Evolutionary conservation across 2,797 vertebrate species (phyloP).

Genomic region (Sciurus vulgaris): DNA sequence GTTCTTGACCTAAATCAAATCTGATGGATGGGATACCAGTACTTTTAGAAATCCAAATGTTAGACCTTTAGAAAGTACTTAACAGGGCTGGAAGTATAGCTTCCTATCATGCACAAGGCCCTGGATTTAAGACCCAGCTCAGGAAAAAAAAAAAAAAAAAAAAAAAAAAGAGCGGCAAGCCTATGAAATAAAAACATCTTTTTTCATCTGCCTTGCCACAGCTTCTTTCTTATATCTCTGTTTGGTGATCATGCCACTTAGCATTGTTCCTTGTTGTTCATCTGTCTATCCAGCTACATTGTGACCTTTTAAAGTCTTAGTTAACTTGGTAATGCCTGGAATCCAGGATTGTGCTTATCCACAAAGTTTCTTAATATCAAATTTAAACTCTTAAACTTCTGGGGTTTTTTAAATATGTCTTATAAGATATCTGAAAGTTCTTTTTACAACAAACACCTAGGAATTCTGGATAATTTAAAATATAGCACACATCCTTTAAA

Average conservation of each 20-base stretch:
- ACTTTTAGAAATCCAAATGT: constrained; percentile 37
- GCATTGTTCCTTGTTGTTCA: not conserved
- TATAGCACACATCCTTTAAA: not conserved
- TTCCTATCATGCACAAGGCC: too few relatives aligned
- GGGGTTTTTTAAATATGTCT: not conserved
- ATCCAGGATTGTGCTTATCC: constrained; percentile 10
- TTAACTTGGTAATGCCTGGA: constrained; percentile 23
- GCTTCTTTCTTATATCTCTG: not conserved
- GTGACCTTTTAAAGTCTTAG: constrained; percentile 3
- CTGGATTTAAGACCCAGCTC: too few relatives aligned
- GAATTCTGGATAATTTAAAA: constrained; percentile 6
- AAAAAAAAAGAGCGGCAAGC: not conserved
- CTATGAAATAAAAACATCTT: constrained; percentile 39
- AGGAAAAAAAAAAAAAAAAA: too few relatives aligned
- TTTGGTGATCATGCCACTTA: constrained; percentile 23
- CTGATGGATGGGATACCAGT: not conserved
- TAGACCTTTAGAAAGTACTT: not conserved
- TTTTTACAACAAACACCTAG: not conserved
- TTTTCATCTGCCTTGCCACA: not conserved
- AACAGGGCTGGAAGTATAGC: not conserved
- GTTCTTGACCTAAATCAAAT: not conserved
- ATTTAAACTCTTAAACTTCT: constrained; percentile 39
- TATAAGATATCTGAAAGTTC: not conserved
- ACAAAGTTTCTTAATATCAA: constrained; percentile 12
- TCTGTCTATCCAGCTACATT: not conserved